These are phyloP conservation scores for Nomada lathburiana DNA, from an alignment of 2,888 invertebrate species.

Conservation along the genomic window DNA sequence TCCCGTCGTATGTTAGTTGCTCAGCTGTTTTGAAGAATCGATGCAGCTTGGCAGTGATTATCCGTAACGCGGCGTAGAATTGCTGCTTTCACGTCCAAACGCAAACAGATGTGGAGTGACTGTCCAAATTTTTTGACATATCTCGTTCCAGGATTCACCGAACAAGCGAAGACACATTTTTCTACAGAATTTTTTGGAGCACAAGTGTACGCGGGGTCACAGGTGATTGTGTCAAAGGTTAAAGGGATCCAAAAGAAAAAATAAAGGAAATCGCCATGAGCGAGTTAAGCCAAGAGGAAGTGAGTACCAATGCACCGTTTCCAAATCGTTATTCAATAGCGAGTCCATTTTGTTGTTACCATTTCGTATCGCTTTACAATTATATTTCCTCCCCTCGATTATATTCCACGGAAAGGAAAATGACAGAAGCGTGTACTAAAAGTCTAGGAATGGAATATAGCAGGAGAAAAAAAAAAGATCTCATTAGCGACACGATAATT, in stretches of 20 bases:
- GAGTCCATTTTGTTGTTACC: constrained; percentile 48
- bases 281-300: constrained; percentile 96
- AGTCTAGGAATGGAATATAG: constrained; percentile 8
- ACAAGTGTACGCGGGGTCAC: constrained; percentile 28
- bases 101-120: constrained; percentile 83
- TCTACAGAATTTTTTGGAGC: constrained; percentile 28
- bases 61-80: constrained; percentile 72
- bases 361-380: constrained; percentile 34
- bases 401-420: background rate
- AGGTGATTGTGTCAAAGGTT: constrained; percentile 41
- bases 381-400: background rate
- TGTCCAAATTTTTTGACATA: constrained; percentile 81
- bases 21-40: constrained; percentile 79
- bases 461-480: constrained; percentile 20
- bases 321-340: constrained; percentile 55
- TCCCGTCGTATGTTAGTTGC: constrained; percentile 67
- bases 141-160: constrained; percentile 70
- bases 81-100: constrained; percentile 80
- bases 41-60: constrained; percentile 68
- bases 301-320: constrained; percentile 84
- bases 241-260: constrained; percentile 48
- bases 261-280: constrained; percentile 86
- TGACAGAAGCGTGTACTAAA: constrained; percentile 9
- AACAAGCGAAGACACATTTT: constrained; percentile 56
- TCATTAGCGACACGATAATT: constrained; percentile 28